Conservation (phyloP, 2,888 invertebrate genomes). For the Sinohyriopsis cumingii region DNA sequence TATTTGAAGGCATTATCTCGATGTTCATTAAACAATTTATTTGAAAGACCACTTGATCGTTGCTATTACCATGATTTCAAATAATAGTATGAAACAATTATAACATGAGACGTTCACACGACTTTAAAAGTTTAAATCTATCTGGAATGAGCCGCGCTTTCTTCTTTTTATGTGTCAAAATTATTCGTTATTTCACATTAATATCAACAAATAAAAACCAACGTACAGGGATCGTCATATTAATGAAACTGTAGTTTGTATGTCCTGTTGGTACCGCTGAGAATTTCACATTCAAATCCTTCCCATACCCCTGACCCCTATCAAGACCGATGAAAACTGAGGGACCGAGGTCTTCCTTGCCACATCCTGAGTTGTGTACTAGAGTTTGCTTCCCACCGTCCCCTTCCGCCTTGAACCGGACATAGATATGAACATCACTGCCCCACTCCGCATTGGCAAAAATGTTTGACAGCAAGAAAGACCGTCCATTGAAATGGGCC, state of each 20-base stretch:
- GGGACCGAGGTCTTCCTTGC: conserved; percentile 35
- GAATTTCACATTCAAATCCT: conserved; percentile 30
- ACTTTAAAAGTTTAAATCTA: too few relatives aligned
- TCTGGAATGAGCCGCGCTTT: too few relatives aligned
- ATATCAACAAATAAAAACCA: too few relatives aligned
- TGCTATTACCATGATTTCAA: too few relatives aligned
- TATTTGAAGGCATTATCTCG: too few relatives aligned
- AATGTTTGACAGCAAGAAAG: conserved; percentile 31
- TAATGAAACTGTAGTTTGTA: conserved; percentile 31
- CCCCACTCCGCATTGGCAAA: conserved; percentile 40
- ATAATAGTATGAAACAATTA: too few relatives aligned
- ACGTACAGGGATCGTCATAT: conserved; percentile 31
- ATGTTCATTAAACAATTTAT: too few relatives aligned
- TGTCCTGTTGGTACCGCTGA: conserved; percentile 19
- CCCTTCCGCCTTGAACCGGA: conserved; percentile 33
- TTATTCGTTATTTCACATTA: too few relatives aligned
- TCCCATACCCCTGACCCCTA: conserved; percentile 9
- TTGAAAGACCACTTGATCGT: too few relatives aligned
- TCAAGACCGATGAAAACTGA: conserved; percentile 37
- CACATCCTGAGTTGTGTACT: conserved; percentile 39
- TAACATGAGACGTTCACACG: too few relatives aligned
- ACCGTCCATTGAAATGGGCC: conserved; percentile 30
- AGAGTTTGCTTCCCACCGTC: conserved; percentile 25
- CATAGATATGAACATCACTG: conserved; percentile 25
- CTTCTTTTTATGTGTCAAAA: too few relatives aligned